Percentiles rank a stretch among this genome's conserved stretches.
Conservation (phyloP, 2,888 invertebrate genomes). For the Conchocele bisecta region DNA sequence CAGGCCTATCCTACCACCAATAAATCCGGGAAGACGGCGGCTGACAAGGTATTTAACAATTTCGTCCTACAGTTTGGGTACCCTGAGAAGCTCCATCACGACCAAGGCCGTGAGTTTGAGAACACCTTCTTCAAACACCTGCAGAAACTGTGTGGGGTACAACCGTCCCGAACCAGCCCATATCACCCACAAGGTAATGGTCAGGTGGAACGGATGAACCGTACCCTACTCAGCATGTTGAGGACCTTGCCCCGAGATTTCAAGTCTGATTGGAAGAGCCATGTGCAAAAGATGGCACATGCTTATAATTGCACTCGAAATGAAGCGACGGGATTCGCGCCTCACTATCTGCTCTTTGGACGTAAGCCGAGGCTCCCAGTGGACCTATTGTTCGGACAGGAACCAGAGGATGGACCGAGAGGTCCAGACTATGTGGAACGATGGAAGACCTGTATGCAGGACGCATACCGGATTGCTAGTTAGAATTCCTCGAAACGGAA, state of each 20-base stretch:
- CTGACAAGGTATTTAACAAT: slow-evolving; percentile 23
- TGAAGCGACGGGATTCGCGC: slow-evolving; percentile 16
- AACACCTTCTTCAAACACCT: slow-evolving; percentile 7
- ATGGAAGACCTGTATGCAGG: slow-evolving; percentile 12
- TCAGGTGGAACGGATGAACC: slow-evolving; percentile 13
- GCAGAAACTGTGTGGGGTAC: slow-evolving; percentile 1
- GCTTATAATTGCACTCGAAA: slow-evolving; percentile 30
- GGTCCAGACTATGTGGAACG: not conserved
- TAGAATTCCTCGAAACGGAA: not conserved
- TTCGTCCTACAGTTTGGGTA: slow-evolving; percentile 20
- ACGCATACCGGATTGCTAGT: slow-evolving; percentile 11
- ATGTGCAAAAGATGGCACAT: slow-evolving; percentile 19
- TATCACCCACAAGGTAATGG: slow-evolving; percentile 39
- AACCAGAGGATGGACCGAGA: not conserved
- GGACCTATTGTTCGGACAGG: slow-evolving; percentile 14
- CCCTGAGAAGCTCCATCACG: slow-evolving; percentile 15
- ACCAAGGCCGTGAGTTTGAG: slow-evolving; percentile 34
- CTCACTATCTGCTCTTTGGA: slow-evolving; percentile 20
- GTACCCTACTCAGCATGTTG: slow-evolving; percentile 29
- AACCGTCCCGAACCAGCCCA: slow-evolving; percentile 21
- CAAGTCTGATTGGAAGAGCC: slow-evolving; percentile 32
- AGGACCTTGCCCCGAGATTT: slow-evolving; percentile 12
- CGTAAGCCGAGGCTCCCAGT: slow-evolving; percentile 15
- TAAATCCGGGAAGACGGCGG: slow-evolving; percentile 26
- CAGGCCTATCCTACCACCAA: slow-evolving; percentile 28